Percentiles rank a stretch among this genome's conserved stretches.
These are phyloP conservation scores for Ciconia nigra DNA, from an alignment of 2,797 vertebrate species.

Conservation along the genomic window DNA sequence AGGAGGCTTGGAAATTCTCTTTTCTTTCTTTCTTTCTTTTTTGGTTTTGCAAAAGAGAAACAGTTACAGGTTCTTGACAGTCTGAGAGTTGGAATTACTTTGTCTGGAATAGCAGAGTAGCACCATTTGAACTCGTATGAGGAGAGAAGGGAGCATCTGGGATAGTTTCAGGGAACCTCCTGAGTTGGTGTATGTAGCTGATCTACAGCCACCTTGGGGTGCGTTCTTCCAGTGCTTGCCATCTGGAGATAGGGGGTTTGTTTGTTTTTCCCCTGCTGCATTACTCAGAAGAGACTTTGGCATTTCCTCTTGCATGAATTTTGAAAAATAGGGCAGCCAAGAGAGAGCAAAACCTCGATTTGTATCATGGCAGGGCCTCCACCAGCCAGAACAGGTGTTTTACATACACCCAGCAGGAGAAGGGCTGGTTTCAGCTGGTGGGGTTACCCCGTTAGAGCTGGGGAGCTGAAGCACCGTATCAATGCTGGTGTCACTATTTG, in stretches of 20 bases:
- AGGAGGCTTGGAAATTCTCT: not conserved
- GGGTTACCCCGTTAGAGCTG: not conserved
- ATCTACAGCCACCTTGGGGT: not conserved
- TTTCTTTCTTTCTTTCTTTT: too few relatives aligned
- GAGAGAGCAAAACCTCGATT: not conserved
- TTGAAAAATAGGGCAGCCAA: not conserved
- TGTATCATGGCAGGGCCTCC: not conserved
- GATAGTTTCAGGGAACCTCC: not conserved
- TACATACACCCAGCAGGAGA: not conserved
- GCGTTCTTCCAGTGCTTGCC: not conserved
- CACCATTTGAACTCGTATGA: not conserved
- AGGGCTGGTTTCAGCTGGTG: not conserved
- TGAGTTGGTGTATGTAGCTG: not conserved
- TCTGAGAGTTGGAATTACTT: not conserved
- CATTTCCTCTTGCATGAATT: not conserved
- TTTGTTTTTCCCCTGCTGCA: not conserved
- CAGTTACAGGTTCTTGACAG: not conserved
- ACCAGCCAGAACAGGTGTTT: not conserved
- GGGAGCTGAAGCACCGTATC: not conserved
- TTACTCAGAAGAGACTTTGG: not conserved
- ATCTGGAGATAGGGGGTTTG: not conserved
- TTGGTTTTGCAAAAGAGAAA: not conserved
- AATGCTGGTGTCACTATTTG: not conserved
- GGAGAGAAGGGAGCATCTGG: not conserved
- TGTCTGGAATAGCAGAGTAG: not conserved